Conservation (phyloP, 2,113 vertebrate genomes). For the Noctilio leporinus region DNA sequence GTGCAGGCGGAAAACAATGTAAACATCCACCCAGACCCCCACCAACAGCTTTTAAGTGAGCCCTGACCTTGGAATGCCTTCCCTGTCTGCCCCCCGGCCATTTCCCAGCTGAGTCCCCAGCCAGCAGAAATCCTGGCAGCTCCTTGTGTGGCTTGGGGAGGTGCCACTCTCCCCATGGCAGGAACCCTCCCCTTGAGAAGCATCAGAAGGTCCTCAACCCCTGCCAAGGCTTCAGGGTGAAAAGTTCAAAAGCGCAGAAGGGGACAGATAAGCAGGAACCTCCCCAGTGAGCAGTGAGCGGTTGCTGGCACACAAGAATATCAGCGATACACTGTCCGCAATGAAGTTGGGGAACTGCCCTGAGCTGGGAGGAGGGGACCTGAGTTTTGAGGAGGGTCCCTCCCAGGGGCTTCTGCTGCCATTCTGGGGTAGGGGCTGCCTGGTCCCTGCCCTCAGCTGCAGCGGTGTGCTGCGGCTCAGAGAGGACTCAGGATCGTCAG, state of each 20-base stretch:
- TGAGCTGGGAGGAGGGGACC: not conserved
- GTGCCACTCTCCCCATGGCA: not conserved
- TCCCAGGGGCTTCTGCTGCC: not conserved
- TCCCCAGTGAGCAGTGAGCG: accelerated
- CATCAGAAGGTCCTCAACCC: not conserved
- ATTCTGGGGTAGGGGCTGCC: not conserved
- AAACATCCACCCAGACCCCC: not conserved
- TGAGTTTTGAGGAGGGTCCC: not conserved
- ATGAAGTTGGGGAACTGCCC: not conserved
- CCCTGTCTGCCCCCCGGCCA: not conserved
- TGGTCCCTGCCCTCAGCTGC: not conserved
- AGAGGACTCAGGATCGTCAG: not conserved
- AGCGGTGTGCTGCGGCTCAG: not conserved
- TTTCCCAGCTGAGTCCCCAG: not conserved
- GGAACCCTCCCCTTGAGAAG: not conserved
- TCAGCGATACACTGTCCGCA: not conserved
- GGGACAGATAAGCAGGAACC: not conserved
- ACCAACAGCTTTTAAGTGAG: not conserved
- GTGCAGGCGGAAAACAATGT: not conserved
- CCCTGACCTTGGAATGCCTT: not conserved
- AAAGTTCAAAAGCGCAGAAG: constrained; percentile 16
- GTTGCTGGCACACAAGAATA: not conserved
- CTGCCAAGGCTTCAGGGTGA: not conserved
- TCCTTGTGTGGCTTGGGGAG: not conserved
- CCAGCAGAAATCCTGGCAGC: not conserved